A percentile compares a stretch with the other conserved stretches of the same genome.
Conservation (phyloP, 2,113 vertebrate species). For the Rhegmatorhina hoffmannsi region DNA sequence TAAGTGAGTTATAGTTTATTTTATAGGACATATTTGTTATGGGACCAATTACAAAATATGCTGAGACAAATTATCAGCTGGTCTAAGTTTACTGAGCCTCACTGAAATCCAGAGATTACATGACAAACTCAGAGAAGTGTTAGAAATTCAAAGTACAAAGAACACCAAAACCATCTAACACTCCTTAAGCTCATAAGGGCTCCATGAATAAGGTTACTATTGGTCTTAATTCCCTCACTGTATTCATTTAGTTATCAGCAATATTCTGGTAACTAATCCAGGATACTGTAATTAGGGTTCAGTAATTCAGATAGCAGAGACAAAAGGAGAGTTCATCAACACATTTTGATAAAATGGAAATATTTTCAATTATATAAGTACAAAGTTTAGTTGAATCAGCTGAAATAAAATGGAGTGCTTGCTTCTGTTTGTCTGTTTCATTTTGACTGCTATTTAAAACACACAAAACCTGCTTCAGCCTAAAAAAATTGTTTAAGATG, state of each 20-base stretch:
- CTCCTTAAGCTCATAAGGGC: background rate
- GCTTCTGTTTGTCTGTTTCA: background rate
- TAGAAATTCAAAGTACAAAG: background rate
- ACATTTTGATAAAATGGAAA: background rate
- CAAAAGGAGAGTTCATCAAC: background rate
- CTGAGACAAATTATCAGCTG: background rate
- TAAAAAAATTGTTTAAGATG: background rate
- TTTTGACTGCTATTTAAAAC: background rate
- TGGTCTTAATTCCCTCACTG: background rate
- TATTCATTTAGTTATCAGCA: background rate
- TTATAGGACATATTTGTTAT: background rate
- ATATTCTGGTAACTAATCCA: background rate
- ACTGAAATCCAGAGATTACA: background rate
- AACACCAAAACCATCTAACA: background rate
- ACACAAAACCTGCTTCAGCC: background rate
- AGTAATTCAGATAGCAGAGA: background rate
- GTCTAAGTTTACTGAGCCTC: background rate
- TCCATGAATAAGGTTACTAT: background rate
- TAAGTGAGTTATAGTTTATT: background rate
- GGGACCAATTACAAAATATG: background rate
- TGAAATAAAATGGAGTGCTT: background rate
- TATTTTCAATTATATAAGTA: background rate
- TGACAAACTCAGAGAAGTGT: background rate
- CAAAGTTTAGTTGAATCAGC: background rate
- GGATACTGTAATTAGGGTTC: background rate